phyloP scores from a whole-genome alignment of 2,888 invertebrate genomes.

The Phyllotreta striolata region DNA sequence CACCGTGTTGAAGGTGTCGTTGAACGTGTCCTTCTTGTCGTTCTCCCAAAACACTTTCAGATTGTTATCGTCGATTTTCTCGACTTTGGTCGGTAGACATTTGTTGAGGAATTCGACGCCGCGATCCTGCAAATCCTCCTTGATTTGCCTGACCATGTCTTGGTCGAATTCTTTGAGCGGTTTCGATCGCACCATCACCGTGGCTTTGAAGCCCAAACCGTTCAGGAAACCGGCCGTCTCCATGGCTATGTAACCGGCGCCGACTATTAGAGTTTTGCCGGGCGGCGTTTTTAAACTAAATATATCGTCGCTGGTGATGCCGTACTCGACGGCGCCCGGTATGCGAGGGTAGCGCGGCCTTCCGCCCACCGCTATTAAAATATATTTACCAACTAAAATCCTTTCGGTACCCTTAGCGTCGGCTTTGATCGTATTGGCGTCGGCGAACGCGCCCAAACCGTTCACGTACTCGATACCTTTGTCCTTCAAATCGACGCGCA shows the following conservation, averaged over 20 bases:
- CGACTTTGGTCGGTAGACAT: constrained; percentile 76
- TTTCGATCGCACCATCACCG: constrained; percentile 88
- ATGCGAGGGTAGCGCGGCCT: constrained; percentile 89
- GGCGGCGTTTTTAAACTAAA: constrained; percentile 85
- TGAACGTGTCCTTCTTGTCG: constrained; percentile 55
- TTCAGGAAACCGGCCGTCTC: constrained; percentile 94
- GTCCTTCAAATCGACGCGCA: constrained; percentile 87
- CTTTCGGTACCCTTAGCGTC: constrained; percentile 78
- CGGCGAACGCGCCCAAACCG: constrained; percentile 79
- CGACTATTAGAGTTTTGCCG: constrained; percentile 88
- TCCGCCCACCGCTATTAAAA: constrained; percentile 91
- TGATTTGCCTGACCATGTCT: constrained; percentile 87
- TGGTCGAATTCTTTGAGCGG: constrained; percentile 91
- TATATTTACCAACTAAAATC: constrained; percentile 74
- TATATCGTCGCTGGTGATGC: constrained; percentile 93
- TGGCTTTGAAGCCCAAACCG: constrained; percentile 85
- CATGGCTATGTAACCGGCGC: constrained; percentile 92
- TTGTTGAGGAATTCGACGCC: constrained; percentile 79
- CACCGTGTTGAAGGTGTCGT: constrained; percentile 82
- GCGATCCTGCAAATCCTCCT: constrained; percentile 79
- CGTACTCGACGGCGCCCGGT: constrained; percentile 85
- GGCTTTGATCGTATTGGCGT: constrained; percentile 78
- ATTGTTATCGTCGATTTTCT: constrained; percentile 73
- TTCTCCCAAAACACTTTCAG: constrained; percentile 74
- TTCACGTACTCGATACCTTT: constrained; percentile 92